Conservation (phyloP, 2,113 vertebrate species). For the Mastomys coucha region DNA sequence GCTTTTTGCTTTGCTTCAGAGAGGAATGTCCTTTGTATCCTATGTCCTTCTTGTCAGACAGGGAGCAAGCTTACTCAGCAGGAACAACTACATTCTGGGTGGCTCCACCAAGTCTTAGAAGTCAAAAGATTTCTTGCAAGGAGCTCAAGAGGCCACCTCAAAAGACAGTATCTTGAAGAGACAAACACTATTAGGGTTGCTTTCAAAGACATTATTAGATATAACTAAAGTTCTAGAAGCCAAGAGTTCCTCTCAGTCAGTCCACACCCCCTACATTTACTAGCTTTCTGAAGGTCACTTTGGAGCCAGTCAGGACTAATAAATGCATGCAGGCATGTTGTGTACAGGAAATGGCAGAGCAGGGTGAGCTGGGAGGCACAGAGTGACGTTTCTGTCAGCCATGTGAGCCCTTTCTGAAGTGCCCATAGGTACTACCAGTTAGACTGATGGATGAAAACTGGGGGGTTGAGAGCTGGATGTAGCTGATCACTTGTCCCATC, state of each 20-base stretch:
- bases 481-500: background rate
- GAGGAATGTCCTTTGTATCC: background rate
- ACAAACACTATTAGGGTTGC: background rate
- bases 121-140: background rate
- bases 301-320: background rate
- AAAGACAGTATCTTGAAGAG: background rate
- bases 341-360: background rate
- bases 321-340: background rate
- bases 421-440: background rate
- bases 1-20: background rate
- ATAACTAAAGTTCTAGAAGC: background rate
- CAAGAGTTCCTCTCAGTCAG: background rate
- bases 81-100: background rate
- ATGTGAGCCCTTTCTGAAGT: background rate
- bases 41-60: background rate
- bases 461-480: background rate
- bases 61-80: background rate
- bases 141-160: background rate
- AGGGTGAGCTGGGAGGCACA: background rate
- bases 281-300: constrained; percentile 56
- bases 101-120: background rate
- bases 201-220: background rate
- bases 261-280: background rate
- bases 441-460: background rate
- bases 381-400: background rate